Evolutionary conservation across 1,140 invertebrate genomes (phyloP).

Genomic region (Homarus americanus): DNA sequence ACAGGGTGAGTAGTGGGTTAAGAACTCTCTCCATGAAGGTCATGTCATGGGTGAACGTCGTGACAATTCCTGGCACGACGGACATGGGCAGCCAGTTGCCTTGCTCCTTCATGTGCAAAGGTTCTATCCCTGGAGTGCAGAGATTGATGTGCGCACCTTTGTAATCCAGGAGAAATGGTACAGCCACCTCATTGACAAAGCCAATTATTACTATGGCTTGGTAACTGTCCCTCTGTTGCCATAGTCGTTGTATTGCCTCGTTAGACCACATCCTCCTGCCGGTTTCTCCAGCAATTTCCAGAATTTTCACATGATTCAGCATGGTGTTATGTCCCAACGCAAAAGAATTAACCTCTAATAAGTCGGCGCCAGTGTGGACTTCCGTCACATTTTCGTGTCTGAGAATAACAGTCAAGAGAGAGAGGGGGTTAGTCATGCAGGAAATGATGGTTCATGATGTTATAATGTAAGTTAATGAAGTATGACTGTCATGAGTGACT

Average conservation of each 20-base stretch:
- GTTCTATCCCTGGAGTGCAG: slow-evolving; percentile 64
- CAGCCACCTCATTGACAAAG: slow-evolving; percentile 57
- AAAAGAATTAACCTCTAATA: too few relatives aligned
- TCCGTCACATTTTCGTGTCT: too few relatives aligned
- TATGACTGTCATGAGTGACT: too few relatives aligned
- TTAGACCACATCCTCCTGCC: slow-evolving; percentile 74
- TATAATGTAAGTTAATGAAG: too few relatives aligned
- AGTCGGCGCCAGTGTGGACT: too few relatives aligned
- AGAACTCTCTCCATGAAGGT: slow-evolving; percentile 80
- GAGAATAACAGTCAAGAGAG: too few relatives aligned
- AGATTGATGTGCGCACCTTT: slow-evolving; percentile 54
- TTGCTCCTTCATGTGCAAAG: background rate
- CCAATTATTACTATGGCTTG: slow-evolving; percentile 52
- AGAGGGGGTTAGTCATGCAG: too few relatives aligned
- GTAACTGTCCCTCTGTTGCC: slow-evolving; percentile 27
- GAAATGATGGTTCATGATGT: too few relatives aligned
- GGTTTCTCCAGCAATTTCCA: background rate
- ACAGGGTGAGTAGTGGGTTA: background rate
- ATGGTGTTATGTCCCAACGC: too few relatives aligned
- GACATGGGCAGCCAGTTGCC: slow-evolving; percentile 79
- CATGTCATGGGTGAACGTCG: slow-evolving; percentile 81
- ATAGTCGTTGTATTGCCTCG: slow-evolving; percentile 30
- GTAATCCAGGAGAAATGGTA: slow-evolving; percentile 62
- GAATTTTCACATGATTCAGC: background rate
- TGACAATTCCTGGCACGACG: slow-evolving; percentile 82